Evolutionary conservation across 1,140 invertebrate species (phyloP).

Genomic region (Chironomus striatipennis): DNA sequence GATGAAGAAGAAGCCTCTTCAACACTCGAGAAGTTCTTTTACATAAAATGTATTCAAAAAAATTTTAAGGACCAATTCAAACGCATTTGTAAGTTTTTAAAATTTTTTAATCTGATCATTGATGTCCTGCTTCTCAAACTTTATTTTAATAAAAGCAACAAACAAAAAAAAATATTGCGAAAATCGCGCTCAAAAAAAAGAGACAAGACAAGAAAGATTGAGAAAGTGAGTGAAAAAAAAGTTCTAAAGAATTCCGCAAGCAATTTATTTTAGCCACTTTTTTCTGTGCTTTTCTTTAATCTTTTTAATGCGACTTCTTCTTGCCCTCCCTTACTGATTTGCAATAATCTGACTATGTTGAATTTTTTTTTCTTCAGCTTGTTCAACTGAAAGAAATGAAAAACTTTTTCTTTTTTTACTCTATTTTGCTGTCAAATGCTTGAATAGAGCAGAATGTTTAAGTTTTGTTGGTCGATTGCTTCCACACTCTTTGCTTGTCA

Average conservation of each 20-base stretch:
- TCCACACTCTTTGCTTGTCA: background rate
- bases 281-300: conserved; percentile 19
- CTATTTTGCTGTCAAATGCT: background rate
- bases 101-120: no score
- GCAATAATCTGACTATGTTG: background rate
- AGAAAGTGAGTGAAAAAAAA: background rate
- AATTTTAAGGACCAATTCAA: no score
- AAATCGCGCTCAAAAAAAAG: no score
- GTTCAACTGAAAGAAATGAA: background rate
- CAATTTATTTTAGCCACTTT: conserved; percentile 22
- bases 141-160: no score
- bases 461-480: conserved; percentile 1
- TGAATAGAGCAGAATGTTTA: background rate
- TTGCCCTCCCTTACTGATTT: conserved; percentile 3
- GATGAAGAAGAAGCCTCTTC: no score
- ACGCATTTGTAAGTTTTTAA: no score
- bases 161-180: no score
- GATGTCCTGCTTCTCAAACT: no score
- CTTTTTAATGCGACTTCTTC: conserved; percentile 18
- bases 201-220: background rate
- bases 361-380: background rate
- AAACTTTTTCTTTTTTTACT: background rate
- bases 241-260: background rate
- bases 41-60: no score
- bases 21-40: no score